These are phyloP conservation scores for Halcyon leucocephala DNA, from an alignment of 2,797 vertebrate species.

Conservation along the genomic window DNA sequence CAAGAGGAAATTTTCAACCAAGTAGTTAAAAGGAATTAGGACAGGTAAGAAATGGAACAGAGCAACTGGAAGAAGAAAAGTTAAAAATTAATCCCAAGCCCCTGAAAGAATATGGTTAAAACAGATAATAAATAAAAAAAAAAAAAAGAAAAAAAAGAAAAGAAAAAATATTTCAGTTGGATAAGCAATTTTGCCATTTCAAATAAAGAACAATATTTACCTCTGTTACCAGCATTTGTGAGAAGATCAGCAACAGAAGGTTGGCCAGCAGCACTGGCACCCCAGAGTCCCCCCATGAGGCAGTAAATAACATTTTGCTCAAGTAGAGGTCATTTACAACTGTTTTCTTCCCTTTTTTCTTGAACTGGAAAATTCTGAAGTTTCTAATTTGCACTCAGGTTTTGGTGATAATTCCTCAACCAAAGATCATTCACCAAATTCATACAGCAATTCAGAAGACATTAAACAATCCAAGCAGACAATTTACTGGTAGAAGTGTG, in stretches of 20 bases:
- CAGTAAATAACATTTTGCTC: background rate
- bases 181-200: background rate
- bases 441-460: background rate
- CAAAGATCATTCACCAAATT: background rate
- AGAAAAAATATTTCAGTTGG: background rate
- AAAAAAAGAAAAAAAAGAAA: too few relatives aligned
- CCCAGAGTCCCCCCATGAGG: background rate
- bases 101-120: background rate
- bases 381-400: background rate
- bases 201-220: background rate
- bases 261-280: background rate
- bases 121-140: background rate
- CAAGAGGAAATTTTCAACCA: background rate
- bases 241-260: background rate
- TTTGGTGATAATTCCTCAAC: background rate
- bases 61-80: background rate
- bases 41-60: background rate
- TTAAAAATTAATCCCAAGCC: background rate
- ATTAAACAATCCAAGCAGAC: background rate
- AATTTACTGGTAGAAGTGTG: background rate
- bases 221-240: background rate
- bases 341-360: background rate
- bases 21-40: background rate
- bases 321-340: background rate
- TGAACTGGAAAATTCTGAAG: background rate